Evolutionary conservation across 2,797 vertebrate species (phyloP), one percentile per base, ranked within the genome.

Genomic region (Phylloscopus collybita): DNA sequence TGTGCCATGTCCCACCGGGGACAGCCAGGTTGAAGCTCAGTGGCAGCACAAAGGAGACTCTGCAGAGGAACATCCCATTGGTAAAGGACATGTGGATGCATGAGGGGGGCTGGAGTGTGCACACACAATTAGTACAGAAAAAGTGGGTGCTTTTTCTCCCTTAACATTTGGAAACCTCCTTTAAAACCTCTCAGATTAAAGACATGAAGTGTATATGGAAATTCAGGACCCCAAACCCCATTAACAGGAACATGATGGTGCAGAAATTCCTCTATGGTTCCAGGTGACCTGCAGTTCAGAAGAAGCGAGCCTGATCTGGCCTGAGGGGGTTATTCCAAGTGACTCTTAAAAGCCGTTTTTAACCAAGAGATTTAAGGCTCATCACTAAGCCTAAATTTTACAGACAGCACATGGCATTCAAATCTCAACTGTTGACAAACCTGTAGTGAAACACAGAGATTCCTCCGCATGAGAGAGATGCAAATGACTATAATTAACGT

Each of bases 21-120:
- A 80, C 38, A n/a, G 89, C 40, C 32, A 3, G 72, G 32, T 49
- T 26, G 22, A 9, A 56, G 40, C 65, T 60, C 44, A 2, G 9
- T 0, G n/a, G 61, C 85, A 70, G 57, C 90, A 87, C 67, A 21
- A 36, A 38, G 45, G 64, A 23, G 19, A 38, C 34, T 30, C 40
- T 5, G 54, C 19, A 21, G 8, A 6, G 29, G 29, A 27, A 34
- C 32, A 29, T 5, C 75, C 11, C 1, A 6, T 3, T 30, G 29
- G 29, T 10, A 36, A 65, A 66, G 79, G 62, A 21, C 6, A 1
- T 0, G 19, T 1, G 40, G 27, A 54, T 76, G 36, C 16, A 4
- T 1, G 4, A 13, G 5, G 4, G 16, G 16, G 47, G 20, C 19
- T 27, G 42, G 45, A 65, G 12, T 0, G 1, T 6, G 1, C 50